A percentile compares a stretch with the other conserved stretches of the same genome.
phyloP scores from a whole-genome alignment of 2,113 vertebrate genomes.

The Myiopsitta monachus region DNA sequence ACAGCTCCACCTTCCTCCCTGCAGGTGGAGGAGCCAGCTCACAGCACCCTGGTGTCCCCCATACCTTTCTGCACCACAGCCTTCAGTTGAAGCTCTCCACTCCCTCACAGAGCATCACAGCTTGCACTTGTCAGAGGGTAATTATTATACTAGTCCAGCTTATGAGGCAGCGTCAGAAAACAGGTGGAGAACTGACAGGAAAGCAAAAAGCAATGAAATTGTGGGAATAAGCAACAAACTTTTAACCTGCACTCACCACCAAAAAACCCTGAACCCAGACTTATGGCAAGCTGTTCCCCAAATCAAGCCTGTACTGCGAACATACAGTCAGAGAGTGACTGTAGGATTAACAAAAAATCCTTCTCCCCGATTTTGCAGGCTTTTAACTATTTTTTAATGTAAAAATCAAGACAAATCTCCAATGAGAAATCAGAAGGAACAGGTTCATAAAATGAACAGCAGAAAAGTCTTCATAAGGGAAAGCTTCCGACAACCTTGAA shows the following conservation, averaged over 20 bases:
- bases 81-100: neutral
- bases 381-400: neutral
- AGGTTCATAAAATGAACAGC: neutral
- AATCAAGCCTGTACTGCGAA: neutral
- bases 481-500: neutral
- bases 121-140: neutral
- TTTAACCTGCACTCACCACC: neutral
- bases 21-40: neutral
- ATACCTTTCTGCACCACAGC: neutral
- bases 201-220: neutral
- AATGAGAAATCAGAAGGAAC: neutral
- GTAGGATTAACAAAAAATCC: neutral
- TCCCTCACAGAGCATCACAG: neutral
- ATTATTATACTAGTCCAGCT: neutral
- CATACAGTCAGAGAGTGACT: too few species aligned
- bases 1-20: neutral
- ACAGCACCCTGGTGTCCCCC: neutral
- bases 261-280: too few species aligned
- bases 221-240: neutral
- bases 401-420: neutral
- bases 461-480: neutral
- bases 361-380: neutral
- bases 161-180: neutral
- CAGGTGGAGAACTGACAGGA: neutral
- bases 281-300: neutral